Evolutionary conservation across 53 echinoderm and acorn worm species (phyloP), one percentile per base, ranked within the genome.

Genomic region (Echinarachnius parma): DNA sequence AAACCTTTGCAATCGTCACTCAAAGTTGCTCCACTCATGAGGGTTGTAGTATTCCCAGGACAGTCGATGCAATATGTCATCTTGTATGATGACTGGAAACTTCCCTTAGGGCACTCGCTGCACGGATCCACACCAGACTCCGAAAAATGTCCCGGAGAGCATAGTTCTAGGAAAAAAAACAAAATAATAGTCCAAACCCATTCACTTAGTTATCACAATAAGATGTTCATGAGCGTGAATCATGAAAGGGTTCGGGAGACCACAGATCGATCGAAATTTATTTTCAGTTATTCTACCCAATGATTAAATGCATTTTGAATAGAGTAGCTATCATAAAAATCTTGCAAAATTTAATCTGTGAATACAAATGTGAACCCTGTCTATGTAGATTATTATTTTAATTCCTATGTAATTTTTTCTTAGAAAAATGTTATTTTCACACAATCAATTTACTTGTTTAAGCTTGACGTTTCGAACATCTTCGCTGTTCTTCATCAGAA

Each of bases 101-200:
- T 80, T 34, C 89, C 60, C 13, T 9, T 50, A 16, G 75, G 61
- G 53, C 90, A 90, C 16, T 49, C 78, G 14, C 10, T 58, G 56
- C 90, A 90, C 0, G 90, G 90, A 4, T 26, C 67, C 2, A 86
- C 27, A n/a, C 90, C 90, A 5, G 79, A 61, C 1, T 34, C 24
- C 2, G 90, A 90, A 24, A 61, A 82, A 26, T 60, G 48, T 9
- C 90, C 90, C 0, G 86, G 48, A 13, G 67, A 16, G 22, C 89
- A 89, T 21, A 77, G 64, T 21, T 75, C 86, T 86, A 67, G 8
- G 7, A 4, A 75, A 7, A 32, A 37, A 31, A 30, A 19, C n/a
- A n/a, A n/a, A n/a, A n/a, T n/a, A n/a, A n/a, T n/a, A n/a, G n/a
- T n/a, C n/a, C n/a, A n/a, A n/a, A n/a, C n/a, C n/a, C n/a, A n/a